phyloP scores from a whole-genome alignment of 2,797 vertebrate species.

The Lepidocolaptes lacrymiger region DNA sequence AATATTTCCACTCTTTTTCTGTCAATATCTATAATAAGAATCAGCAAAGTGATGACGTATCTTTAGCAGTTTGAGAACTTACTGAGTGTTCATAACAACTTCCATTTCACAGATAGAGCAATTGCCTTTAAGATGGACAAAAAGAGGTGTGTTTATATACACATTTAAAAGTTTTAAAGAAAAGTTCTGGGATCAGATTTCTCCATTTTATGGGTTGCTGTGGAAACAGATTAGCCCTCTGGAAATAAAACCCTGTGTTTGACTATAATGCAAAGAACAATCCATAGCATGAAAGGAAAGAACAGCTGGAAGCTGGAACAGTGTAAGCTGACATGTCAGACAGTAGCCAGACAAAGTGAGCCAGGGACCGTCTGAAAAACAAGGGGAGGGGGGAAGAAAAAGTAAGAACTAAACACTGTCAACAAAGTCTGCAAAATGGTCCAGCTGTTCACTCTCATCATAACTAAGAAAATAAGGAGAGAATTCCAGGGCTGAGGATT shows the following conservation, averaged over 20 bases:
- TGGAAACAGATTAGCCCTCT: conserved; percentile 74
- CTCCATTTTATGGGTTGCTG: conserved; percentile 73
- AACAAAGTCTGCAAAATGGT: conserved; percentile 60
- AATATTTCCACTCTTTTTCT: conserved; percentile 13
- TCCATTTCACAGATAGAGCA: conserved; percentile 7
- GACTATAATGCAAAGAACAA: conserved; percentile 73
- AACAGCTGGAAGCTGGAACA: conserved; percentile 77
- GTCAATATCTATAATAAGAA: conserved; percentile 30
- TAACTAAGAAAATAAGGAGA: conserved; percentile 60
- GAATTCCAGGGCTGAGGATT: conserved; percentile 51
- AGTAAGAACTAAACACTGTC: conserved; percentile 58
- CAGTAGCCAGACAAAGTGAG: conserved; percentile 79
- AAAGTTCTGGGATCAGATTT: conserved; percentile 74
- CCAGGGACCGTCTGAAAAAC: conserved; percentile 68
- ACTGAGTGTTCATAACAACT: background rate
- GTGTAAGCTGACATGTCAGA: conserved; percentile 77
- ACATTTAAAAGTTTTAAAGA: conserved; percentile 57
- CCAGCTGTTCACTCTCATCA: conserved; percentile 74
- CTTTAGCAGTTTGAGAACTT: conserved; percentile 1
- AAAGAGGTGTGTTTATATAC: conserved; percentile 32
- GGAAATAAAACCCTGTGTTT: conserved; percentile 66
- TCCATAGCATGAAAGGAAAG: conserved; percentile 72
- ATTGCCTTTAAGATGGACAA: conserved; percentile 25
- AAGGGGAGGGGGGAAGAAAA: background rate
- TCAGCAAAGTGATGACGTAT: conserved; percentile 9